phyloP scores from a whole-genome alignment of 92 coral and sea anemone genomes.

The Virgularia gustaviana region DNA sequence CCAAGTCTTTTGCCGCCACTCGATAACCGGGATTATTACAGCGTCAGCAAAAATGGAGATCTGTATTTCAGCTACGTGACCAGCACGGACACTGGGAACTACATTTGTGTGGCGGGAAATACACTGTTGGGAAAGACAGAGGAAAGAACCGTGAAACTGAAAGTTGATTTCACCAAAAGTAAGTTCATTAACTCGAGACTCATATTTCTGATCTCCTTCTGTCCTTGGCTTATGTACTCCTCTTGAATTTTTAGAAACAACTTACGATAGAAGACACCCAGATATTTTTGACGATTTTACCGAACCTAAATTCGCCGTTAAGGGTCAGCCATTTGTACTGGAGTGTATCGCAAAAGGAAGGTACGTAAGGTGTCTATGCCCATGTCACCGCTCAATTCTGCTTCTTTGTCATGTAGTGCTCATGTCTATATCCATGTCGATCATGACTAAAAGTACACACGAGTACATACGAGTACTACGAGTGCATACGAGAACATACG shows the following conservation, averaged over 20 bases:
- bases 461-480: too few relatives aligned
- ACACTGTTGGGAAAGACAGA: constrained; percentile 14
- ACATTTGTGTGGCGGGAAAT: constrained; percentile 74
- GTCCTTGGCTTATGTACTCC: too few relatives aligned
- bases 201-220: too few relatives aligned
- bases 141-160: constrained; percentile 19
- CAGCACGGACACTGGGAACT: constrained; percentile 63
- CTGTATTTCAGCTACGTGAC: constrained; percentile 66
- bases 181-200: too few relatives aligned
- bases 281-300: constrained; percentile 65
- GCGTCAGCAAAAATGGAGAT: constrained; percentile 64
- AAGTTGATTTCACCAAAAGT: constrained; percentile 21
- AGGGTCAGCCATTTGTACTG: constrained; percentile 80
- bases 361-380: too few relatives aligned
- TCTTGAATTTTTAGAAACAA: too few relatives aligned
- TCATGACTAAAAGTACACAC: too few relatives aligned
- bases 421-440: too few relatives aligned
- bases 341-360: constrained; percentile 93
- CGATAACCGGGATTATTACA: constrained; percentile 27
- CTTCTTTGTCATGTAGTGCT: too few relatives aligned
- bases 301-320: constrained; percentile 57
- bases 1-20: constrained; percentile 17
- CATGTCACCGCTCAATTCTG: too few relatives aligned
- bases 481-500: too few relatives aligned
- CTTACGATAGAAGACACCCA: constrained; percentile 33